Evolutionary conservation across 2,113 vertebrate genomes (phyloP).

Genomic region (Bothrops jararaca): DNA sequence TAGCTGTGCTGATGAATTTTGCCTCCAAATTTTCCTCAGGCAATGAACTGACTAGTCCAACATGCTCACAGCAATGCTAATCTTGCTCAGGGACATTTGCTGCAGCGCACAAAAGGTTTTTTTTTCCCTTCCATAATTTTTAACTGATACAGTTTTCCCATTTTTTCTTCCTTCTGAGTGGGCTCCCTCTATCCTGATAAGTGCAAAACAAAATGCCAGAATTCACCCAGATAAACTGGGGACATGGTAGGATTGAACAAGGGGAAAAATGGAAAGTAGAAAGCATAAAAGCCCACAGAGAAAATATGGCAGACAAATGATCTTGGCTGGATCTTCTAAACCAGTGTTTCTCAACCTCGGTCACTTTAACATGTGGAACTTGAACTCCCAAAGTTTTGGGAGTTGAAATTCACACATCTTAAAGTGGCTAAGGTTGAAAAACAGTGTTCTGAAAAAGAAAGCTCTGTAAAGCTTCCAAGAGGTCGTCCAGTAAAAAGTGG

Average conservation of each 20-base stretch:
- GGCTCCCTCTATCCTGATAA: conserved; percentile 17
- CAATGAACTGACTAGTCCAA: conserved; percentile 75
- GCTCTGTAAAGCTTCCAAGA: background rate
- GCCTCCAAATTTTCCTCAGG: conserved; percentile 83
- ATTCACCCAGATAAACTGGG: conserved; percentile 43
- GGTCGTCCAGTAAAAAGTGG: background rate
- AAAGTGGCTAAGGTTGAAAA: background rate
- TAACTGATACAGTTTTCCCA: conserved; percentile 63
- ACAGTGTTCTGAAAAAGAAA: background rate
- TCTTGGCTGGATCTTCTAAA: background rate
- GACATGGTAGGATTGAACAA: background rate
- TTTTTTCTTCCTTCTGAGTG: conserved; percentile 12
- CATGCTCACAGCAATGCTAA: conserved; percentile 79
- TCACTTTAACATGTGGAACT: background rate
- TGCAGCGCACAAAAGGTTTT: conserved; percentile 79
- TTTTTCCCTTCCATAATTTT: conserved; percentile 50
- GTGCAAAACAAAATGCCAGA: conserved; percentile 31
- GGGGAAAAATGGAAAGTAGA: conserved; percentile 18
- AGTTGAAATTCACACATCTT: background rate
- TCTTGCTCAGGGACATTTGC: conserved; percentile 78
- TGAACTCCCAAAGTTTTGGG: background rate
- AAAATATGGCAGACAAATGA: background rate
- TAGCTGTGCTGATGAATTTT: conserved; percentile 75
- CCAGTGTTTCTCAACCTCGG: background rate
- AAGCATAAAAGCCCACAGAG: background rate